These are phyloP conservation scores for Squalus acanthias DNA, from an alignment of 2,797 vertebrate species.

Conservation along the genomic window DNA sequence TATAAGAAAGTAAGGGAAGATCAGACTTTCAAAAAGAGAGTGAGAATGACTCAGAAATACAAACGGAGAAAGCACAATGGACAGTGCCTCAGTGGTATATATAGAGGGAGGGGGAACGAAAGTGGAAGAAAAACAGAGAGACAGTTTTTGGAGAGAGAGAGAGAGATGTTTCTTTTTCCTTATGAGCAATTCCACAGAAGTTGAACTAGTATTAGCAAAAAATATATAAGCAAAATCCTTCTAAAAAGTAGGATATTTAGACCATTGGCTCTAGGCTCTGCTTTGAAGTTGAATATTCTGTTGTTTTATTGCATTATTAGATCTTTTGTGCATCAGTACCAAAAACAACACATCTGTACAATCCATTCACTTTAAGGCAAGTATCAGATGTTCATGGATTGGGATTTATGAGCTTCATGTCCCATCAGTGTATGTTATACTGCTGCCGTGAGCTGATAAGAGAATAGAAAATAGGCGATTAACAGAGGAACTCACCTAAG, in stretches of 20 bases:
- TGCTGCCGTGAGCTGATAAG: background rate
- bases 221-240: background rate
- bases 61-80: background rate
- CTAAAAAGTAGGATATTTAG: background rate
- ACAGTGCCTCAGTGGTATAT: background rate
- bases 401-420: constrained; percentile 12
- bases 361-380: background rate
- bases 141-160: no score
- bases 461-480: background rate
- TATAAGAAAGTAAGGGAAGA: background rate
- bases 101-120: background rate
- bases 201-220: background rate
- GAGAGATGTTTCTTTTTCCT: background rate
- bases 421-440: background rate
- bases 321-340: background rate
- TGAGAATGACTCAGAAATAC: background rate
- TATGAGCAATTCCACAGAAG: background rate
- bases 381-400: background rate
- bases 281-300: background rate
- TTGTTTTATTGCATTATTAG: background rate
- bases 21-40: background rate
- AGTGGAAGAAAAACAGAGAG: background rate
- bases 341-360: background rate
- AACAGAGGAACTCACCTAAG: background rate
- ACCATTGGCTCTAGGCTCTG: background rate